Evolutionary conservation across 2,888 invertebrate species (phyloP).

Genomic region (Plebejus argus): DNA sequence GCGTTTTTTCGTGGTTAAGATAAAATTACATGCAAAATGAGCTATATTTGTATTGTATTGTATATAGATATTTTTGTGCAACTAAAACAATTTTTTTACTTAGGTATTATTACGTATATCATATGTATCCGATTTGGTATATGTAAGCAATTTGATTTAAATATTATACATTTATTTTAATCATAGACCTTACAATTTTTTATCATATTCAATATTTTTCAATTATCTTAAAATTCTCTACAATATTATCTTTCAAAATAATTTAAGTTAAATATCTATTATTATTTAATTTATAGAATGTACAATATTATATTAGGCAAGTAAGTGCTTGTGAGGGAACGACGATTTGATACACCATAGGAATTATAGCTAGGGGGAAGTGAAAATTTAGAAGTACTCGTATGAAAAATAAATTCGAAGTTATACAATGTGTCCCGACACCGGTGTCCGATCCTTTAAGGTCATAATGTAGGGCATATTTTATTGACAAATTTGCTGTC

Average conservation of each 20-base stretch:
- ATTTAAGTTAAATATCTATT: neutral
- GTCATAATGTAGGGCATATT: too few species aligned
- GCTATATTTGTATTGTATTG: too few species aligned
- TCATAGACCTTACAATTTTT: neutral
- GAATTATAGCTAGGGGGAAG: neutral
- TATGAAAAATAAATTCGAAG: neutral
- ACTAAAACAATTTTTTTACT: neutral
- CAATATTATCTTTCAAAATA: conserved; percentile 17
- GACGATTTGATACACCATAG: neutral
- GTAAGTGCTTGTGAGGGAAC: conserved; percentile 14
- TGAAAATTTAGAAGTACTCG: neutral
- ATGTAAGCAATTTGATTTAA: neutral
- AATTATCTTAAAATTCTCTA: neutral
- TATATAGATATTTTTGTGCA: conserved; percentile 50
- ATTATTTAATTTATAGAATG: conserved; percentile 18
- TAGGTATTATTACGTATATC: neutral
- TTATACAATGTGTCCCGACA: too few species aligned
- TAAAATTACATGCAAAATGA: conserved; percentile 38
- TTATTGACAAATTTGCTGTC: too few species aligned
- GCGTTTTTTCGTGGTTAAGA: too few species aligned
- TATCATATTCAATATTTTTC: neutral
- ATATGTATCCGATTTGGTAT: neutral
- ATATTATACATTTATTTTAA: neutral
- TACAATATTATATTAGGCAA: conserved; percentile 12
- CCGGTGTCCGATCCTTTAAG: too few species aligned